Conservation (phyloP, 1,140 invertebrate genomes). For the Drosophila sproati region DNA sequence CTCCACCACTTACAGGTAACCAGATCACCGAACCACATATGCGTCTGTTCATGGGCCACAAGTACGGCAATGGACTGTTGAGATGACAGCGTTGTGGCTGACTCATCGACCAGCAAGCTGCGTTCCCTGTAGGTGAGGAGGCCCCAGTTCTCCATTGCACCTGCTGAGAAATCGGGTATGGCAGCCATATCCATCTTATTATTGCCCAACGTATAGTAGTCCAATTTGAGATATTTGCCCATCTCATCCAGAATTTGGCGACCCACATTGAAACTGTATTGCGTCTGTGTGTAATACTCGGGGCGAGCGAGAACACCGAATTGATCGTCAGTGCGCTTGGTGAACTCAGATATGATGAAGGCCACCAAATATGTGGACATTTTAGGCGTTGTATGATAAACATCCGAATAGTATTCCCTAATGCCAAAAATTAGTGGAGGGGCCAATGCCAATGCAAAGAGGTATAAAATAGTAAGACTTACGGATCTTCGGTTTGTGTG, state of each 20-base stretch:
- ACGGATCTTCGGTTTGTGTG: constrained; percentile 34
- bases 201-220: constrained; percentile 84
- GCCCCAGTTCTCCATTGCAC: constrained; percentile 95
- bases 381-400: constrained; percentile 88
- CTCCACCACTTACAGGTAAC: constrained; percentile 90
- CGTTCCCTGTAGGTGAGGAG: constrained; percentile 88
- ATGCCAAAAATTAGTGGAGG: background rate
- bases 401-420: constrained; percentile 62
- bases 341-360: constrained; percentile 92
- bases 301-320: constrained; percentile 90
- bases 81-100: constrained; percentile 84
- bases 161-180: constrained; percentile 92
- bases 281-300: constrained; percentile 87
- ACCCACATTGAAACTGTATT: constrained; percentile 86
- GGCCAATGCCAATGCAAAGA: background rate
- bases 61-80: constrained; percentile 86
- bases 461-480: constrained; percentile 23
- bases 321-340: constrained; percentile 83
- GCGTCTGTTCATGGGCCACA: constrained; percentile 88
- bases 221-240: constrained; percentile 84
- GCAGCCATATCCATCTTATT: constrained; percentile 90
- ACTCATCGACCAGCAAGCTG: constrained; percentile 86
- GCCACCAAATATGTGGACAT: constrained; percentile 97
- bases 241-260: constrained; percentile 84
- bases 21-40: constrained; percentile 89